Conservation (phyloP, 2,888 invertebrate genomes). For the Octodonta nipae region DNA sequence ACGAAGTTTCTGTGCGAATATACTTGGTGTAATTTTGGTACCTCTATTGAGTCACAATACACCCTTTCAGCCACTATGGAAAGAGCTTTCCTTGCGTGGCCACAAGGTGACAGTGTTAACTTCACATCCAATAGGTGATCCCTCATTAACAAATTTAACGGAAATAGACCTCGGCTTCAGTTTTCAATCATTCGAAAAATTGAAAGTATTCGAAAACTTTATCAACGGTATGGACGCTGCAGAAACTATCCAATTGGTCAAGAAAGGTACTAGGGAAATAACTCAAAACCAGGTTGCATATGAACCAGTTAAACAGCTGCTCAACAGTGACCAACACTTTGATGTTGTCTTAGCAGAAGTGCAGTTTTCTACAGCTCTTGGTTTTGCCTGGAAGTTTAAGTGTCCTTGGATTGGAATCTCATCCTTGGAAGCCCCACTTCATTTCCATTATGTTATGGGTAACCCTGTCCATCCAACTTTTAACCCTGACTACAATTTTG, state of each 20-base stretch:
- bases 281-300: too few species aligned
- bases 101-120: conserved; percentile 39
- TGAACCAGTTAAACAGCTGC: conserved; percentile 10
- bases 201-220: too few species aligned
- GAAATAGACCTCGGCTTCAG: too few species aligned
- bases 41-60: conserved; percentile 36
- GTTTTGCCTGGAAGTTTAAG: conserved; percentile 25
- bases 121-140: conserved; percentile 32
- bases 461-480: conserved; percentile 28
- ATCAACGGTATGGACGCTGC: conserved; percentile 8
- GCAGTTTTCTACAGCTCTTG: conserved; percentile 17
- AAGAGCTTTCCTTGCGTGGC: conserved; percentile 35
- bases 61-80: conserved; percentile 34
- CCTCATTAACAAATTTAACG: conserved; percentile 28
- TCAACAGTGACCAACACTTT: conserved; percentile 20
- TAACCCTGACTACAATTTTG: conserved; percentile 24
- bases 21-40: conserved; percentile 16
- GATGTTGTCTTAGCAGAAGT: conserved; percentile 26
- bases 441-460: conserved; percentile 23
- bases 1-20: conserved; percentile 16
- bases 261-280: conserved; percentile 2
- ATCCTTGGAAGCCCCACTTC: conserved; percentile 23
- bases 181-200: too few species aligned
- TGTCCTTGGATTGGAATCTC: conserved; percentile 28
- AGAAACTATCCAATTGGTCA: too few species aligned